Evolutionary conservation across 2,797 vertebrate genomes (phyloP).

Genomic region (Enteromius trimaculatus): DNA sequence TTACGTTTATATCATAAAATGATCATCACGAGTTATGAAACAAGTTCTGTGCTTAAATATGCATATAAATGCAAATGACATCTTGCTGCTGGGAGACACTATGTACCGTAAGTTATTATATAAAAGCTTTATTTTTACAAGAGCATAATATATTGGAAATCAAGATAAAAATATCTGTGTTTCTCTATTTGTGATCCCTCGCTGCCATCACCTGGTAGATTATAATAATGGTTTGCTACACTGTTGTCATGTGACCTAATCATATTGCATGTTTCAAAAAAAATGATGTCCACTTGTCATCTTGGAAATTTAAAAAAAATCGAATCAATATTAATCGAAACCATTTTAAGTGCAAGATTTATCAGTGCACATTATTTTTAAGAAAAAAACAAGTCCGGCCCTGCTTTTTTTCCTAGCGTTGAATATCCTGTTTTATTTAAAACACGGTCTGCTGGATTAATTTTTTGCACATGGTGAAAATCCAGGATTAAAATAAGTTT

Average conservation of each 20-base stretch:
- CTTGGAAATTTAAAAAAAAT: not conserved
- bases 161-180: not conserved
- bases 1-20: not conserved
- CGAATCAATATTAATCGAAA: not conserved
- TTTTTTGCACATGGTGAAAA: too few species aligned
- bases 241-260: not conserved
- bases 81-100: not conserved
- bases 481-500: not conserved
- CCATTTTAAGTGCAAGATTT: not conserved
- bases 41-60: not conserved
- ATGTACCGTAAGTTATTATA: not conserved
- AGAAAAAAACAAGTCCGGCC: not conserved
- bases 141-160: not conserved
- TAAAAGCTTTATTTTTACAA: not conserved
- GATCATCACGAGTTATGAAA: not conserved
- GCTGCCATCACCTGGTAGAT: slow-evolving; percentile 25
- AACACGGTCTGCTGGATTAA: not conserved
- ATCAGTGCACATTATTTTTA: not conserved
- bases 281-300: not conserved
- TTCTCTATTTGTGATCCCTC: not conserved
- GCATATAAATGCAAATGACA: not conserved
- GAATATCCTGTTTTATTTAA: not conserved
- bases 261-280: not conserved
- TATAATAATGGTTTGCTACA: too few species aligned
- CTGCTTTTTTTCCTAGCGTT: not conserved